Base-by-base conservation (phyloP, 2,113 vertebrate species). In the Callopanchax toddi region DNA sequence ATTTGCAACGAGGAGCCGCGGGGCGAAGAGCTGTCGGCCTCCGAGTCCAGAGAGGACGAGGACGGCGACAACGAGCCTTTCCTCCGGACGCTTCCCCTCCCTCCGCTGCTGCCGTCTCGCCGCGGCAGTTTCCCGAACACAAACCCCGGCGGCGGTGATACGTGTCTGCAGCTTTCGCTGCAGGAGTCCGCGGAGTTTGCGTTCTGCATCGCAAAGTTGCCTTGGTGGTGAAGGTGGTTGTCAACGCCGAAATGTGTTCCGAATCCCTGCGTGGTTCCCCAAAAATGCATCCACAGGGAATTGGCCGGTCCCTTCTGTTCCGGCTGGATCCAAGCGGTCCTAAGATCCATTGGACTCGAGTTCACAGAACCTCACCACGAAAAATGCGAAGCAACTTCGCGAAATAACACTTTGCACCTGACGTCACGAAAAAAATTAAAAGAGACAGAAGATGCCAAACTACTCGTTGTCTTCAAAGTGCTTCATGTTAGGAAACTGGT, bases 231-330 rank as follows among this genome's bases (percentile, higher is more conserved):
- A 56, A 86, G 50, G 79, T 73, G 84, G 86, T 91, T 91, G 66
- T 83, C 84, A 76, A 92, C 85, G 84, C 62, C 66, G 54, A 86
- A 71, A 74, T 83, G 79, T 25, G 84, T 79, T 78, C 90, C 90
- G 74, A 91, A 82, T 82, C 94, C 95, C 90, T 95, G 95, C 90
- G 96, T 94, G 85, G 94, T 94, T 86, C 95, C 94, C 96, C 95
- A 97, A 92, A 96, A 92, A 85, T 95, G 94, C 96, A 97, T 97
- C 96, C 95, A 97, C 83, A 95, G 91, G 83, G 95, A 93, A 92
- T 94, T 97, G 87, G 94, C 95, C 86, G 95, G 95, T 90, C 96
- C 95, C 87, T 94, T 95, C 90, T 98, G 96, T 85, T 98, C 96
- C 58, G 95, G 94, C 91, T 97, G 96, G 87, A 97, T 95, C 96